Percentiles rank a stretch among this genome's conserved stretches.
These are phyloP conservation scores for Tetranychus truncatus DNA, from an alignment of 2,888 invertebrate genomes.

Conservation along the genomic window DNA sequence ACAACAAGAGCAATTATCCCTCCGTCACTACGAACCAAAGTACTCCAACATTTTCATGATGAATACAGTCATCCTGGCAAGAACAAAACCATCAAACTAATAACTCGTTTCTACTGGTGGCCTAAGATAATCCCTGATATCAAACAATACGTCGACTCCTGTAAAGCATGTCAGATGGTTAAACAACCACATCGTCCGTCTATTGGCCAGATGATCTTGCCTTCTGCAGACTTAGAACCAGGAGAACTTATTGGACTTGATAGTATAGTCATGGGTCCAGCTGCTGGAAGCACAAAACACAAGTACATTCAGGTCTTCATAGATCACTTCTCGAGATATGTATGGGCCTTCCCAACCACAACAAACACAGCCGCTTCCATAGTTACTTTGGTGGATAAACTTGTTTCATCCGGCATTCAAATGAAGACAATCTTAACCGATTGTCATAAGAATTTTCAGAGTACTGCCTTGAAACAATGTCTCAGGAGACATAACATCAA, in stretches of 20 bases:
- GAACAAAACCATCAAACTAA: slow-evolving; percentile 1
- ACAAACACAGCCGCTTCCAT: slow-evolving; percentile 7
- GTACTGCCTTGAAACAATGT: neutral
- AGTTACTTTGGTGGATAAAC: neutral
- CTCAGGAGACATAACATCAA: neutral
- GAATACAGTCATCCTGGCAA: neutral
- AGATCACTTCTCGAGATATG: slow-evolving; percentile 10
- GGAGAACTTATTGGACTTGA: neutral
- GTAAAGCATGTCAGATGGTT: neutral
- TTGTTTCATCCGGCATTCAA: neutral
- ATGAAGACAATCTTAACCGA: slow-evolving; percentile 2
- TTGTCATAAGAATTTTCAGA: slow-evolving; percentile 7
- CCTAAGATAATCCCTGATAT: neutral
- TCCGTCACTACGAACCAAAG: neutral
- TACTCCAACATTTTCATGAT: neutral
- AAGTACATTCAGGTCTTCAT: slow-evolving; percentile 13
- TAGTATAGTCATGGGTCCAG: slow-evolving; percentile 13
- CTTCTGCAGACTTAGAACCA: neutral
- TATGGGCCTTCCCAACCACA: slow-evolving; percentile 10
- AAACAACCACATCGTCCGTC: neutral
- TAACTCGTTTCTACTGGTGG: neutral
- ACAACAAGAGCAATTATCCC: neutral
- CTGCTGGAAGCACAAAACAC: neutral
- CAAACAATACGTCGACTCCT: neutral
- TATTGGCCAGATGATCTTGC: neutral